A percentile compares a stretch with the other conserved stretches of the same genome.
Evolutionary conservation across 2,113 vertebrate genomes (phyloP).

Genomic region (Tragulus kanchil): DNA sequence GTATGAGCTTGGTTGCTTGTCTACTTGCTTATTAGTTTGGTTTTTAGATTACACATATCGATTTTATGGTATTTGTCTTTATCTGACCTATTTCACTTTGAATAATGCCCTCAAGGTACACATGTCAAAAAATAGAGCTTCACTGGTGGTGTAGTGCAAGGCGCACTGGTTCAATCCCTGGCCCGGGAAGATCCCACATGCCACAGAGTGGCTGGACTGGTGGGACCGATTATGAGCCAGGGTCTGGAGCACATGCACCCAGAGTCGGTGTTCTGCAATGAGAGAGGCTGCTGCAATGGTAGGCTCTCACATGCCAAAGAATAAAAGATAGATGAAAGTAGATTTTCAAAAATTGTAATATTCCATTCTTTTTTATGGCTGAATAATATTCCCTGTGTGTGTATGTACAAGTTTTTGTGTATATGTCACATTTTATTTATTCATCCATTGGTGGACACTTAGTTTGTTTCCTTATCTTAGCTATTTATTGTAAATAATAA

Average conservation of each 20-base stretch:
- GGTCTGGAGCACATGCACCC: no score
- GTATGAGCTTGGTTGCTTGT: background rate
- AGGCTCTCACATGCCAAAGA: no score
- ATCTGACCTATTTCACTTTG: background rate
- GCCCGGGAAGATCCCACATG: no score
- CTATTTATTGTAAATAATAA: background rate
- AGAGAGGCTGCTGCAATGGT: no score
- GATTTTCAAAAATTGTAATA: no score
- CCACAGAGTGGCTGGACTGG: no score
- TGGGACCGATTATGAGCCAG: no score
- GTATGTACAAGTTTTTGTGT: background rate
- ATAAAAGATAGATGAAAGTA: no score
- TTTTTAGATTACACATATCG: background rate
- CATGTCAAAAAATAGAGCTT: rapidly evolving
- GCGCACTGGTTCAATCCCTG: no score
- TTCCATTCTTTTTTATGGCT: background rate
- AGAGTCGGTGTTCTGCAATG: no score
- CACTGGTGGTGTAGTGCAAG: no score
- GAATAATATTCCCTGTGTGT: background rate
- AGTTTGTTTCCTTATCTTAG: background rate
- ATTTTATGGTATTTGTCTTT: background rate
- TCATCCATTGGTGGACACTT: background rate
- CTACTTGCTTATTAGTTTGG: background rate
- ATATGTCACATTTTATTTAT: background rate
- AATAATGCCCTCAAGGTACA: background rate